These are phyloP conservation scores for Parapsyche elsis DNA, from an alignment of 1,140 invertebrate species.

Conservation along the genomic window DNA sequence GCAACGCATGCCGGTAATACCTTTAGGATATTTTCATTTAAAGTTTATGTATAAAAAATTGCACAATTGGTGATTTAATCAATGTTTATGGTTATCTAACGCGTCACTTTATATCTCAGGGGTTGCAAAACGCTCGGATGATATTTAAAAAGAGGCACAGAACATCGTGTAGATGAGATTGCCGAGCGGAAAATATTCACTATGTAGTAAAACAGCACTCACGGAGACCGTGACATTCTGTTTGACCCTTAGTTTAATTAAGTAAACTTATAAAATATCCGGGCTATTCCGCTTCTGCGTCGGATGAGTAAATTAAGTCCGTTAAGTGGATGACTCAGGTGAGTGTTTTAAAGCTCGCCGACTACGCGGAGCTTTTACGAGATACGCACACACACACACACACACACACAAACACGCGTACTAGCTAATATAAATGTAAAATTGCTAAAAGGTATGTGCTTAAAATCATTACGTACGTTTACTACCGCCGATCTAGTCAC, in stretches of 20 bases:
- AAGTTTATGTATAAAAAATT: no score
- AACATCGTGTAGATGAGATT: no score
- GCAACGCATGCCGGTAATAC: no score
- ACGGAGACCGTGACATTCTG: conserved; percentile 10
- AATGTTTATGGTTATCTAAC: no score
- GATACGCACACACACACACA: neutral
- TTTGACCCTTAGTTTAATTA: conserved; percentile 15
- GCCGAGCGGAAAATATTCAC: neutral
- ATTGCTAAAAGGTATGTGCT: neutral
- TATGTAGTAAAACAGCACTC: conserved; percentile 10
- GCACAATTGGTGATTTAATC: no score
- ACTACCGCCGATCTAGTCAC: neutral
- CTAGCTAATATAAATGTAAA: no score
- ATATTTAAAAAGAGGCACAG: no score
- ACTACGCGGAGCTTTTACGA: neutral
- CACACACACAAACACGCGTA: no score
- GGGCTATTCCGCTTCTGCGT: conserved; percentile 5
- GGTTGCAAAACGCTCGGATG: no score
- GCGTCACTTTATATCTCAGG: no score
- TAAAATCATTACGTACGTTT: neutral
- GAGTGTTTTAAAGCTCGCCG: neutral
- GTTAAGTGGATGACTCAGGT: conserved; percentile 10
- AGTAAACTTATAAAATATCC: conserved; percentile 30
- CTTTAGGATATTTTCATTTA: no score
- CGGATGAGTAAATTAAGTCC: conserved; percentile 4